Conservation (phyloP, 2,888 invertebrate species). For the Dryadula phaetusa region DNA sequence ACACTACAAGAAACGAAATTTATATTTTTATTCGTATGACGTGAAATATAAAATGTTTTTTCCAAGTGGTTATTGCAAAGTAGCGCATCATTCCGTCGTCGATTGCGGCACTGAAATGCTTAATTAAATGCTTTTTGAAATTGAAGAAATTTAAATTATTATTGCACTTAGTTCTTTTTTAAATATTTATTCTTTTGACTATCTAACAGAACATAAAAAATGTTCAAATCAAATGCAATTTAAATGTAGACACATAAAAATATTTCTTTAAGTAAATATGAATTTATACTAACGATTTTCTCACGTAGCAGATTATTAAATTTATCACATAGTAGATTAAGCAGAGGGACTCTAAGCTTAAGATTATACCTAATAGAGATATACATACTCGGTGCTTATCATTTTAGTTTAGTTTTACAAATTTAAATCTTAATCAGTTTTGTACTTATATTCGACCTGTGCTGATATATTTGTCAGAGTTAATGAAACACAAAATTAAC, state of each 20-base stretch:
- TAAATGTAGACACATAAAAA: background rate
- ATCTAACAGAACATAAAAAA: background rate
- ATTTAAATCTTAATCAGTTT: constrained; percentile 5
- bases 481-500: background rate
- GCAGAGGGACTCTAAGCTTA: no score
- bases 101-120: background rate
- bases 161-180: background rate
- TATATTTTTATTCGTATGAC: background rate
- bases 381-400: no score
- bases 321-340: no score
- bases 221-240: background rate
- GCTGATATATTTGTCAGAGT: constrained; percentile 25
- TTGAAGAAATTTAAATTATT: background rate
- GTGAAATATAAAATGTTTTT: background rate
- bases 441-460: constrained; percentile 6
- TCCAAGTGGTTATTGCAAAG: background rate
- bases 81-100: background rate
- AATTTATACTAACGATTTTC: no score
- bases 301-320: no score
- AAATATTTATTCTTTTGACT: background rate
- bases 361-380: no score
- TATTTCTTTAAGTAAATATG: no score
- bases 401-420: no score
- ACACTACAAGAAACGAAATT: no score
- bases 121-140: background rate